Base-by-base conservation (phyloP, 2,797 vertebrate species). In the Potorous gilbertii region DNA sequence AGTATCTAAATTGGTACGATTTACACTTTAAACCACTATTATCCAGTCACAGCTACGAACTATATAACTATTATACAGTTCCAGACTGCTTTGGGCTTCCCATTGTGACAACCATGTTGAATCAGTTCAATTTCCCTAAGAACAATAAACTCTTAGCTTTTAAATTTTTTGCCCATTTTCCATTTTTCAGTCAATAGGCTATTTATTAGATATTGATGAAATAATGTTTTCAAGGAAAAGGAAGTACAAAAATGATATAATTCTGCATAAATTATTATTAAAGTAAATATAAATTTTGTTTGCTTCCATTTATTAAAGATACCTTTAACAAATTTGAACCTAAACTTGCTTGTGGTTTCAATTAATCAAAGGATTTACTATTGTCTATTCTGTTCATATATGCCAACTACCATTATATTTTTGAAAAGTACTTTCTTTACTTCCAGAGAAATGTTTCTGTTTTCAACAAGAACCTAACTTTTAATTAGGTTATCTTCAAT, bases 341-440 rank as follows among this genome's bases (percentile, higher is more conserved):
- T 95, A 94, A 95, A 94, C 94, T 92, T 90, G 55, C 16, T 87
- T 93, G 94, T 54, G 97, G 54, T 96, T 97, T 96, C 96, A 97
- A 95, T 96, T 95, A 95, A 91, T 0, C 96, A 94, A 91, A 97
- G 55, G 29, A 94, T 92, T 74, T 95, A 93, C 96, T 96, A 95
- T 91, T 87, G 40, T 97, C 95, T 54, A 50, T 81, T 94, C 97
- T 97, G 50, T 96, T 97, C 96, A 95, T 74, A 46, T 0, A 96
- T 93, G n/a, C 5, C 40, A 96, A 91, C 8, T 92, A 95, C 66
- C 27, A 94, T 66, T 46, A 94, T 46, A 81, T 96, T 96, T 66
- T 97, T 95, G 1, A 74, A 96, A 97, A 81, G 59, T 95, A 97
- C 91, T 81, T 74, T 97, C 92, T 90, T 97, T 97, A 94, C 96